Conservation (phyloP, 2,888 invertebrate species). For the Amphipoea oculea region DNA sequence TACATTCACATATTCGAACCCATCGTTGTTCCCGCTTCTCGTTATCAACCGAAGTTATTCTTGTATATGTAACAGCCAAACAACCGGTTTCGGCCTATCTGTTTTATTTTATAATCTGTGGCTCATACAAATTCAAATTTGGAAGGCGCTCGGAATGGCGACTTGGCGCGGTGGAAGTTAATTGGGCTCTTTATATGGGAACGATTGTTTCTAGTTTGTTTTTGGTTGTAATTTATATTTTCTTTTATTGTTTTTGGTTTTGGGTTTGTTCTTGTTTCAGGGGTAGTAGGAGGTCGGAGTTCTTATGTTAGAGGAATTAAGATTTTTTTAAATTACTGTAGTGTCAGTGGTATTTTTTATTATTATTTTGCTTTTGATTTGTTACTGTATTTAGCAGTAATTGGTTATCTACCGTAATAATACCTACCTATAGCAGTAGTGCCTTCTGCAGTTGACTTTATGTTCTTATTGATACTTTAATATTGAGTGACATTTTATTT, state of each 20-base stretch:
- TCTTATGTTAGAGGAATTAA: neutral
- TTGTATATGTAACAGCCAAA: constrained; percentile 20
- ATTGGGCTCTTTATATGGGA: constrained; percentile 64
- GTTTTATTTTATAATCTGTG: constrained; percentile 43
- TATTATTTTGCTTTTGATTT: neutral
- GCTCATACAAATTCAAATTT: constrained; percentile 63
- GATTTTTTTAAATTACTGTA: neutral
- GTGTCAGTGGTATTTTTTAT: neutral
- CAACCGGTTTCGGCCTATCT: constrained; percentile 22
- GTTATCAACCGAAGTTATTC: constrained; percentile 22
- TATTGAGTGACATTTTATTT: too few relatives aligned
- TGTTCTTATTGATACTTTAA: too few relatives aligned
- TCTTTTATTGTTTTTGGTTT: constrained; percentile 41
- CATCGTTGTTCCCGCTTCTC: constrained; percentile 27
- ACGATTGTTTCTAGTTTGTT: constrained; percentile 61
- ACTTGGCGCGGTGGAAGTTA: constrained; percentile 63
- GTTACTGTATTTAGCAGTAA: neutral
- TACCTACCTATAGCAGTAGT: neutral
- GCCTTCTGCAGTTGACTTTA: neutral
- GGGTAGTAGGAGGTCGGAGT: neutral
- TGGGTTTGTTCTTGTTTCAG: constrained; percentile 22
- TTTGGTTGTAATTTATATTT: constrained; percentile 55
- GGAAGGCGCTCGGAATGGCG: constrained; percentile 64
- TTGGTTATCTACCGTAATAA: too few relatives aligned
- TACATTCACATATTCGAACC: constrained; percentile 9